Conservation (phyloP, 2,797 vertebrate species). For the Chelidonichthys spinosus region DNA sequence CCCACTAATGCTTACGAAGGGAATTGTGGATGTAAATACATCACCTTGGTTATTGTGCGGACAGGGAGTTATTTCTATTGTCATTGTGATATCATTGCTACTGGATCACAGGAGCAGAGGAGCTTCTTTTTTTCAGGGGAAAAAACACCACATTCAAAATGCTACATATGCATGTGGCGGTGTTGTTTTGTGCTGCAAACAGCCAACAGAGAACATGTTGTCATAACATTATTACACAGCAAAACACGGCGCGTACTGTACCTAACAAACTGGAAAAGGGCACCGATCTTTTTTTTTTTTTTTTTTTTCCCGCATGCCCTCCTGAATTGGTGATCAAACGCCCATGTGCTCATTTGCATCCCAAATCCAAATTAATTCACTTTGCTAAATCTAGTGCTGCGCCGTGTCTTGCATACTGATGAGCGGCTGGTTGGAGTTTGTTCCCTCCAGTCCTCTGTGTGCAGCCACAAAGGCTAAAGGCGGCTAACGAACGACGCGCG, state of each 20-base stretch:
- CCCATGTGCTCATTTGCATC: conserved; percentile 95
- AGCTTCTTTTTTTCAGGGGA: conserved; percentile 50
- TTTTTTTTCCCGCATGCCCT: conserved; percentile 86
- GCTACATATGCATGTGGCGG: not conserved
- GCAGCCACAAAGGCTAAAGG: conserved; percentile 91
- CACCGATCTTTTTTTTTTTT: conserved; percentile 69
- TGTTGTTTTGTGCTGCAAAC: conserved; percentile 35
- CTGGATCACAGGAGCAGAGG: conserved; percentile 43
- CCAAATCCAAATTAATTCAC: conserved; percentile 99
- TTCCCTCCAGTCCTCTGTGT: conserved; percentile 83
- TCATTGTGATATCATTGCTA: conserved; percentile 42
- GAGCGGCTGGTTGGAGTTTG: conserved; percentile 87
- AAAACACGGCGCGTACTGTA: conserved; percentile 47
- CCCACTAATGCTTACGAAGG: conserved; percentile 94
- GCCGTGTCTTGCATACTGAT: conserved; percentile 96
- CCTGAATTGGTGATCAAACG: conserved; percentile 92
- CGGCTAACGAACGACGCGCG: conserved; percentile 52
- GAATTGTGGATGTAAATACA: conserved; percentile 92
- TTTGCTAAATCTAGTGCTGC: conserved; percentile 96
- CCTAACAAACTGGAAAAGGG: conserved; percentile 69
- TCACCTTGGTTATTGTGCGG: conserved; percentile 78
- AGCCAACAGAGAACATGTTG: conserved; percentile 35
- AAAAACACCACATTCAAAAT: not conserved
- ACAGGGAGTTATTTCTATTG: conserved; percentile 60
- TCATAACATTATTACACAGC: conserved; percentile 71